Percentiles rank a stretch among this genome's conserved stretches.
Evolutionary conservation across 2,888 invertebrate genomes (phyloP).

Genomic region (Polyommatus iphigenia): DNA sequence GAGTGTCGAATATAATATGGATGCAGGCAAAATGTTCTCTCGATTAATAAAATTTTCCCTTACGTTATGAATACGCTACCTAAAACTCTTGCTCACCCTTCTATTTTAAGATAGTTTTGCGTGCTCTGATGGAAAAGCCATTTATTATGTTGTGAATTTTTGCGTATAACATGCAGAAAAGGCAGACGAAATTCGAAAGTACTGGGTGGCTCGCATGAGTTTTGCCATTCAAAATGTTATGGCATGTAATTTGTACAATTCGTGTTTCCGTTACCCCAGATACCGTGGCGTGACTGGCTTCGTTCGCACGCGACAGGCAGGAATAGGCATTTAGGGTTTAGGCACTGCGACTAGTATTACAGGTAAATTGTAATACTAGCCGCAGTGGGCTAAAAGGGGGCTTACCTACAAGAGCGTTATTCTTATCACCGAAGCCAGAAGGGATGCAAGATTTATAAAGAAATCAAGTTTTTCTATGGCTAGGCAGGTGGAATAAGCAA

Average conservation of each 20-base stretch:
- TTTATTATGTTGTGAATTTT: neutral
- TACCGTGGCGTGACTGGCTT: conserved; percentile 14
- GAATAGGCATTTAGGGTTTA: neutral
- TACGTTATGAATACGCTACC: no score
- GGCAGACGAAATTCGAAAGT: conserved; percentile 8
- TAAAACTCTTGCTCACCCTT: no score
- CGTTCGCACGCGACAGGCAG: neutral
- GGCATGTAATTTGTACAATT: conserved; percentile 31
- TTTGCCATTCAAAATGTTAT: conserved; percentile 30
- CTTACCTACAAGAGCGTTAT: no score
- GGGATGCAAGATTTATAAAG: neutral
- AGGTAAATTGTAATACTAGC: neutral
- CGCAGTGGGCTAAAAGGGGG: no score
- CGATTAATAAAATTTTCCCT: no score
- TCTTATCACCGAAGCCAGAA: neutral
- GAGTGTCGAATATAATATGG: no score
- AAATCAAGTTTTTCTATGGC: neutral
- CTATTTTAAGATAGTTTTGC: neutral
- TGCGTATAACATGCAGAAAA: neutral
- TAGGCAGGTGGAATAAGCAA: neutral
- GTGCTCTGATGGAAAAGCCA: neutral
- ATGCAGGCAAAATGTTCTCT: no score
- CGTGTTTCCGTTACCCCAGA: conserved; percentile 24
- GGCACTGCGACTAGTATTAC: no score
- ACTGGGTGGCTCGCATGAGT: conserved; percentile 15